Evolutionary conservation across 2,113 vertebrate species (phyloP).

Genomic region (Columbina picui): DNA sequence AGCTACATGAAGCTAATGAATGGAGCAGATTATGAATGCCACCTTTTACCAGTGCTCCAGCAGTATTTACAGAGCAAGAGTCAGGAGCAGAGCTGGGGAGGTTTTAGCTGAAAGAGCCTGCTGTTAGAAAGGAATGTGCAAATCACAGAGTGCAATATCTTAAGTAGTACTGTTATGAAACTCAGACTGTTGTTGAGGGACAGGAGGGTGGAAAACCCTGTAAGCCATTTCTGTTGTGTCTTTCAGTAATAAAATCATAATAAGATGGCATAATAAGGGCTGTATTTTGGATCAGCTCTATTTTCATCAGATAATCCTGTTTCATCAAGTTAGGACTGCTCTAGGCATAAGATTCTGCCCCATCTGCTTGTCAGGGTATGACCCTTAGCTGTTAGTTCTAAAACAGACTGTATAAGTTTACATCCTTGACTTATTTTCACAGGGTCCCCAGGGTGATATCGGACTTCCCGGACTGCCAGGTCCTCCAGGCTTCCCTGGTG

Average conservation of each 20-base stretch:
- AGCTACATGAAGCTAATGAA: slow-evolving; percentile 13
- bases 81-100: slow-evolving; percentile 55
- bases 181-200: background rate
- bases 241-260: background rate
- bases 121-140: slow-evolving; percentile 82
- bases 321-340: background rate
- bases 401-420: background rate
- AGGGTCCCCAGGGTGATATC: slow-evolving; percentile 89
- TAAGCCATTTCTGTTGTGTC: background rate
- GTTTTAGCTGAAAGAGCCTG: slow-evolving; percentile 81
- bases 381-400: background rate
- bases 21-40: slow-evolving; percentile 62
- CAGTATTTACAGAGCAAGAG: slow-evolving; percentile 82
- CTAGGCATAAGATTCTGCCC: background rate
- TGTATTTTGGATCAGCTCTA: background rate
- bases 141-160: slow-evolving; percentile 48
- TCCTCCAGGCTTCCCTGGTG: slow-evolving; percentile 86
- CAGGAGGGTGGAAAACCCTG: background rate
- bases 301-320: background rate
- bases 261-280: background rate
- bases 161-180: background rate
- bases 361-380: background rate
- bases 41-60: slow-evolving; percentile 69
- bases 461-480: slow-evolving; percentile 92
- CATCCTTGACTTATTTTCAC: slow-evolving; percentile 60